Conservation (phyloP, 2,888 invertebrate genomes). For the Chorisops tibialis region DNA sequence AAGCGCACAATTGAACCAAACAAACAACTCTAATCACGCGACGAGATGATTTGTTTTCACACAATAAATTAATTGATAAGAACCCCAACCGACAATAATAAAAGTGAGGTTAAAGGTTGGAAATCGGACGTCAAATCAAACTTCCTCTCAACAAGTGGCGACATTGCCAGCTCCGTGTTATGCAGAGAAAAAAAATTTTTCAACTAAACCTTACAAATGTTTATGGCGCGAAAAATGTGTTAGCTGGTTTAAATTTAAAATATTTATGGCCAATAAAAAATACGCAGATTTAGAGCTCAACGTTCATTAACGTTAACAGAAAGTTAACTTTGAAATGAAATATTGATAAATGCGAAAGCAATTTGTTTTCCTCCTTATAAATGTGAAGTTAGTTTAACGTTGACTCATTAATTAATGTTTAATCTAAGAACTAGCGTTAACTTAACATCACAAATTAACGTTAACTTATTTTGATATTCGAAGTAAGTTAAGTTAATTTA, state of each 20-base stretch:
- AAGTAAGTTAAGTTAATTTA: too few relatives aligned
- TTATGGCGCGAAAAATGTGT: background rate
- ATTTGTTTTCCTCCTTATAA: too few relatives aligned
- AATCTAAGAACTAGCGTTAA: too few relatives aligned
- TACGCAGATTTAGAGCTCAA: too few relatives aligned
- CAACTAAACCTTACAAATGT: background rate
- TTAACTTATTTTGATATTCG: too few relatives aligned
- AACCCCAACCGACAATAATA: background rate
- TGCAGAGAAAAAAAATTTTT: background rate
- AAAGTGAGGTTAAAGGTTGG: background rate
- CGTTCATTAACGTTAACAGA: too few relatives aligned
- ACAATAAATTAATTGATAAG: background rate
- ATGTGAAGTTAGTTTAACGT: too few relatives aligned
- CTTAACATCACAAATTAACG: too few relatives aligned
- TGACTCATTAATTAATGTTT: too few relatives aligned
- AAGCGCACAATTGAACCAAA: background rate
- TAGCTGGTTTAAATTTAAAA: background rate
- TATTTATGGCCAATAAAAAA: too few relatives aligned
- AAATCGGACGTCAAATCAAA: background rate
- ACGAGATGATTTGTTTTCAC: background rate
- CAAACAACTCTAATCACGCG: background rate
- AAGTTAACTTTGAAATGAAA: too few relatives aligned
- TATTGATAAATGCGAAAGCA: too few relatives aligned
- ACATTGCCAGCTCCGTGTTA: background rate
- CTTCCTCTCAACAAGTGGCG: background rate